Percentiles rank a stretch among this genome's conserved stretches.
phyloP scores from a whole-genome alignment of 2,888 invertebrate species.

The Lamproptera curius region DNA sequence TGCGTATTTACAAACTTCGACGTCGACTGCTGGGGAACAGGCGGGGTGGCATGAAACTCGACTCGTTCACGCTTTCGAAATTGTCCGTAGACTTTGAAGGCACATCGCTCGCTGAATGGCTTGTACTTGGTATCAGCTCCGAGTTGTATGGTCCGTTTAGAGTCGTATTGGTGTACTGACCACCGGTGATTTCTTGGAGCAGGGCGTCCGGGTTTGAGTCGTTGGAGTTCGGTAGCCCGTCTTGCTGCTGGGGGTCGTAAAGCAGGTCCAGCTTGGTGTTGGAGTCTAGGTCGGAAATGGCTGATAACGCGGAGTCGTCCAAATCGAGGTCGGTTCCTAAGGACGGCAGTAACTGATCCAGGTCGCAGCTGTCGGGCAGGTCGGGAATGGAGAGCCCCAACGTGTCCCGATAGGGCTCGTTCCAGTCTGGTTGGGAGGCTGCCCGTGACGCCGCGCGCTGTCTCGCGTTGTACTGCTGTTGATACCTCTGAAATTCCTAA shows the following conservation, averaged over 20 bases:
- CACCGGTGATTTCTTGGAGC: conserved; percentile 50
- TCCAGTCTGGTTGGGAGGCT: conserved; percentile 63
- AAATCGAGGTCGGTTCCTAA: conserved; percentile 79
- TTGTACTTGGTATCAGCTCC: conserved; percentile 31
- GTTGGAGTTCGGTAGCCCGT: conserved; percentile 25
- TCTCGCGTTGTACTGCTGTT: conserved; percentile 80
- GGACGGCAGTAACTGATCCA: conserved; percentile 82
- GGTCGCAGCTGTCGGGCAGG: conserved; percentile 72
- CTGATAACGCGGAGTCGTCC: conserved; percentile 58
- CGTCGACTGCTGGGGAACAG: conserved; percentile 43
- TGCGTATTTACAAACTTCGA: conserved; percentile 34
- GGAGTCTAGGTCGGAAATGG: conserved; percentile 59
- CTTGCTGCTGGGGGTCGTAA: conserved; percentile 34
- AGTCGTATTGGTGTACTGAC: conserved; percentile 34
- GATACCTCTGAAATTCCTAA: conserved; percentile 80
- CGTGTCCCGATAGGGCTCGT: conserved; percentile 71
- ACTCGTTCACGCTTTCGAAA: conserved; percentile 30
- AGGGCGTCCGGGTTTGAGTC: conserved; percentile 39
- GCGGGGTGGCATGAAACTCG: conserved; percentile 65
- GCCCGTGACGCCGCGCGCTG: conserved; percentile 70
- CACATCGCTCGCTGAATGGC: conserved; percentile 36
- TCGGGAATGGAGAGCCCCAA: conserved; percentile 57
- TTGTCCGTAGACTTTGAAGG: conserved; percentile 36
- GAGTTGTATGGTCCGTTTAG: conserved; percentile 44
- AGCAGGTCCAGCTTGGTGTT: conserved; percentile 63